Evolutionary conservation across 2,888 invertebrate species (phyloP).

Genomic region (Vesta saturnalis): DNA sequence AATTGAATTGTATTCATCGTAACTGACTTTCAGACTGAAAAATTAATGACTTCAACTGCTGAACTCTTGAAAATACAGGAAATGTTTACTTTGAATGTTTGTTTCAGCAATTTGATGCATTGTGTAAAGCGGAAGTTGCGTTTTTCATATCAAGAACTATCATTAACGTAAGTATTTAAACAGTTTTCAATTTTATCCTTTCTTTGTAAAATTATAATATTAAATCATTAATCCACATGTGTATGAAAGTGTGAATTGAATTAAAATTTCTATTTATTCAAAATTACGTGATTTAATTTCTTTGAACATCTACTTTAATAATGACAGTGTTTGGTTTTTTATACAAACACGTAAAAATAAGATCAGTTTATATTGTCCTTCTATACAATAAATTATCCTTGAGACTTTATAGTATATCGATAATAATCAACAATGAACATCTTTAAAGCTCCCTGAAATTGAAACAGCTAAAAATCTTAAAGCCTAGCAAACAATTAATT

Average conservation of each 20-base stretch:
- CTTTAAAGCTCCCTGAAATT: too few relatives aligned
- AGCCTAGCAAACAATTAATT: too few relatives aligned
- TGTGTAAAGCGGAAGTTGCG: constrained; percentile 81
- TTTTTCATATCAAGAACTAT: constrained; percentile 78
- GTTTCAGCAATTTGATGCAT: constrained; percentile 79
- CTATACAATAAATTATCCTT: too few relatives aligned
- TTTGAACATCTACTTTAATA: too few relatives aligned
- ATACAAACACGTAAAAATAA: too few relatives aligned
- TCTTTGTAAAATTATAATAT: neutral
- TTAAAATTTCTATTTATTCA: neutral
- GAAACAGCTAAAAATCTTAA: too few relatives aligned
- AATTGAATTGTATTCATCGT: constrained; percentile 23
- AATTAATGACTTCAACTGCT: constrained; percentile 15
- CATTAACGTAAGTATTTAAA: constrained; percentile 73
- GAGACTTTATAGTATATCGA: too few relatives aligned
- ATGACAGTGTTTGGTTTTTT: too few relatives aligned
- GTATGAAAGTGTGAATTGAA: constrained; percentile 18
- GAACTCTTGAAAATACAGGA: neutral
- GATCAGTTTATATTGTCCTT: too few relatives aligned
- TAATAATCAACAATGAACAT: too few relatives aligned
- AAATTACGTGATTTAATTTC: too few relatives aligned
- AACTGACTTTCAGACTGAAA: constrained; percentile 14
- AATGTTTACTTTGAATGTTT: constrained; percentile 37
- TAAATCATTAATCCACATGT: constrained; percentile 26
- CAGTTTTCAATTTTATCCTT: constrained; percentile 14